phyloP scores from a whole-genome alignment of 2,888 invertebrate genomes.

The Agrochola circellaris region DNA sequence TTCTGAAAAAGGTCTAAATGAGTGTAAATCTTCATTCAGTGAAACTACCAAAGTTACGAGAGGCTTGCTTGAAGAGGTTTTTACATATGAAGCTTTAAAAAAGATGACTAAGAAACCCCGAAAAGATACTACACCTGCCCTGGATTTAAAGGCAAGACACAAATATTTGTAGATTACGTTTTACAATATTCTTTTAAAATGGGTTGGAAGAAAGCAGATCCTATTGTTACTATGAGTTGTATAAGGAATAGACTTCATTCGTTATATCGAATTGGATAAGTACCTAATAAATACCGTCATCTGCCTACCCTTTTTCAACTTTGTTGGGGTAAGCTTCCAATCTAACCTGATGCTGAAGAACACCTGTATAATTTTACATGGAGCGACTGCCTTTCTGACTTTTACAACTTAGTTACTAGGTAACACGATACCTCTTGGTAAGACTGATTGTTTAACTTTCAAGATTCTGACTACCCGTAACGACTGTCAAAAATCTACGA shows the following conservation, averaged over 20 bases:
- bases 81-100: constrained; percentile 31
- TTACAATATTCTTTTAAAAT: constrained; percentile 1
- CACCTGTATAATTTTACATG: neutral
- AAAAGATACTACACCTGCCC: neutral
- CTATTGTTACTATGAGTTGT: neutral
- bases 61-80: constrained; percentile 15
- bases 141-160: constrained; percentile 26
- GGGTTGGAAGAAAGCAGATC: constrained; percentile 12
- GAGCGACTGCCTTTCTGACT: neutral
- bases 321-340: neutral
- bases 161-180: constrained; percentile 15
- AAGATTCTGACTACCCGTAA: neutral
- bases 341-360: too few relatives aligned
- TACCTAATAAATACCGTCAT: too few relatives aligned
- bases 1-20: constrained; percentile 10
- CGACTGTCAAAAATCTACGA: neutral
- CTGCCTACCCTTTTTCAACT: neutral
- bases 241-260: constrained; percentile 21
- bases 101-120: neutral
- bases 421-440: neutral
- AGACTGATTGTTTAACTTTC: neutral
- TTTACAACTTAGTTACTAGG: neutral
- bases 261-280: neutral
- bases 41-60: constrained; percentile 25
- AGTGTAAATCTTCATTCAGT: neutral